A percentile compares a stretch with the other conserved stretches of the same genome.
phyloP scores from a whole-genome alignment of 2,113 vertebrate species.

The Bubalus kerabau region DNA sequence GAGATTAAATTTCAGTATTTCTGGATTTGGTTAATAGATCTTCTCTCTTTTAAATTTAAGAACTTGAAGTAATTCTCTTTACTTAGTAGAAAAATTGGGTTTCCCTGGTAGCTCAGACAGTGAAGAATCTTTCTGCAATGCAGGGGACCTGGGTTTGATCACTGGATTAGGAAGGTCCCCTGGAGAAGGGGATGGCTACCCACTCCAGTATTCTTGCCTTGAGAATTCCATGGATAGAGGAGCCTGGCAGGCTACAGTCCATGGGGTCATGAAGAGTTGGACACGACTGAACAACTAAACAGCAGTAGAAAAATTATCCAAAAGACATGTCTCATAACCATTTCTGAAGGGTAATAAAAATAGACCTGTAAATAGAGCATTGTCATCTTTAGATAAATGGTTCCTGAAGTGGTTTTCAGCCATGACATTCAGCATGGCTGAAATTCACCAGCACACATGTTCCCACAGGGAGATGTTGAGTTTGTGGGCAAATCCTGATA shows the following conservation, averaged over 20 bases:
- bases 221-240: neutral
- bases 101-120: neutral
- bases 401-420: neutral
- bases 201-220: neutral
- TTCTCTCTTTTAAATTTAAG: constrained; percentile 23
- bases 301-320: neutral
- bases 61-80: constrained; percentile 16
- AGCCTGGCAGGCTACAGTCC: neutral
- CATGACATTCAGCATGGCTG: neutral
- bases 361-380: neutral
- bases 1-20: constrained; percentile 56
- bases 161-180: neutral
- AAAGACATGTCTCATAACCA: neutral
- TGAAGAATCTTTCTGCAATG: neutral
- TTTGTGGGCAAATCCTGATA: neutral
- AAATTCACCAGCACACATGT: neutral
- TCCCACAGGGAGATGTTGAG: neutral
- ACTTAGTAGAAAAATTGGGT: neutral
- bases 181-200: neutral
- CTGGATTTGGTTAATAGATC: constrained; percentile 58
- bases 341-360: neutral
- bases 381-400: neutral
- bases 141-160: neutral
- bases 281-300: neutral
- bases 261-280: neutral